Evolutionary conservation across 2,113 vertebrate species (phyloP).

Genomic region (Galemys pyrenaicus): DNA sequence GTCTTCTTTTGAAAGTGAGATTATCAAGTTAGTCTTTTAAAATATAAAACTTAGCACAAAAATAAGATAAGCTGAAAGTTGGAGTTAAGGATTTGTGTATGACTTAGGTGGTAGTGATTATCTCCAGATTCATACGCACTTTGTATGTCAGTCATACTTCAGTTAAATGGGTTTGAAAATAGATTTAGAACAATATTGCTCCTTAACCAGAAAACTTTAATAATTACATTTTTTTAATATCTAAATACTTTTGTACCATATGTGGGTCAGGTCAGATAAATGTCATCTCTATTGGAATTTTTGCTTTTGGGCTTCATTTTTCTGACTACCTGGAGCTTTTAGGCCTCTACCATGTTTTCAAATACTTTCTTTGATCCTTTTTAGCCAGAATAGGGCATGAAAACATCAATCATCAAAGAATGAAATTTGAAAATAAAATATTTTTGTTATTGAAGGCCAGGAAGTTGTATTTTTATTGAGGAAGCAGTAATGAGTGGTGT

Average conservation of each 20-base stretch:
- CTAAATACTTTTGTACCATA: neutral
- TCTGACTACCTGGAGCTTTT: neutral
- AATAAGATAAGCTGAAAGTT: neutral
- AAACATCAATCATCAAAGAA: neutral
- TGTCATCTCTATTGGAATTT: neutral
- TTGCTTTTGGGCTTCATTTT: neutral
- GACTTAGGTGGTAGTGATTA: neutral
- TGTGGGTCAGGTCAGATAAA: neutral
- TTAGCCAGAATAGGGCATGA: neutral
- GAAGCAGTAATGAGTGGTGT: neutral
- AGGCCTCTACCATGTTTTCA: neutral
- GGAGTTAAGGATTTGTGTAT: neutral
- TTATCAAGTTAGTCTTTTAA: neutral
- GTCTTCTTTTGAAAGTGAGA: constrained; percentile 37
- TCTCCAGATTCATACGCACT: neutral
- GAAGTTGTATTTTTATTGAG: neutral
- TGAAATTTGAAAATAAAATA: neutral
- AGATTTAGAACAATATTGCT: neutral
- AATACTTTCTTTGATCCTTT: neutral
- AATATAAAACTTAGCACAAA: neutral
- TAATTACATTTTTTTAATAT: neutral
- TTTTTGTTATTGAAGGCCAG: neutral
- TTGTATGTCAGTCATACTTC: neutral
- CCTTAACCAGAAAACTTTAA: neutral
- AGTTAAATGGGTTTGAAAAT: neutral